Percentiles rank a stretch among this genome's conserved stretches.
Evolutionary conservation across 53 echinoderm and acorn worm genomes (phyloP).

Genomic region (Actinopyga echinites): DNA sequence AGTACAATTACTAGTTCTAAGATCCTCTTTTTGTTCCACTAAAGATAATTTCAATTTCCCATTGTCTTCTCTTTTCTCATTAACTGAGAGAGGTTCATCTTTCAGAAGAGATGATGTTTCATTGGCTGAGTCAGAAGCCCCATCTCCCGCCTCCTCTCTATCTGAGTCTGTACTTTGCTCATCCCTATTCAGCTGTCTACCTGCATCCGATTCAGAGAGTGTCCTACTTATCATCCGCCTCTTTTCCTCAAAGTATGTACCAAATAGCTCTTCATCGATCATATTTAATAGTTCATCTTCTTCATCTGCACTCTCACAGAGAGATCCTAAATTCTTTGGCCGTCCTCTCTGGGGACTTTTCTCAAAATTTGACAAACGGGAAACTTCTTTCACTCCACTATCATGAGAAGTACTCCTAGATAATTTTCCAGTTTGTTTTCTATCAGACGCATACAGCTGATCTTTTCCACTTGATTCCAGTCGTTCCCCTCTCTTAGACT

Average conservation of each 20-base stretch:
- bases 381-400: background rate
- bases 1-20: background rate
- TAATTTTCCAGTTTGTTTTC: background rate
- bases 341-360: background rate
- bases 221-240: background rate
- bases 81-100: background rate
- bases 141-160: background rate
- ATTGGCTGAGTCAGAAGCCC: background rate
- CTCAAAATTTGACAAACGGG: background rate
- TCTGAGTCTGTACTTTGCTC: background rate
- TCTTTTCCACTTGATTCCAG: background rate
- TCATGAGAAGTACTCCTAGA: slow-evolving; percentile 11
- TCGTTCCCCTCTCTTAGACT: background rate
- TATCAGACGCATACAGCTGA: background rate
- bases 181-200: background rate
- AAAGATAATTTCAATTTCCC: background rate
- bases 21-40: too few relatives aligned
- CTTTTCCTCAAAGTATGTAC: slow-evolving; percentile 72
- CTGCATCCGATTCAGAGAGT: background rate
- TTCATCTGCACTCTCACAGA: slow-evolving; percentile 7
- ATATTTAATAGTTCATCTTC: slow-evolving; percentile 82
- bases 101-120: slow-evolving; percentile 17
- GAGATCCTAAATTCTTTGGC: background rate
- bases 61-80: background rate
- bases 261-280: slow-evolving; percentile 90